Base-by-base conservation (phyloP, 2,888 invertebrate genomes). In the Oasisia sp. region DNA sequence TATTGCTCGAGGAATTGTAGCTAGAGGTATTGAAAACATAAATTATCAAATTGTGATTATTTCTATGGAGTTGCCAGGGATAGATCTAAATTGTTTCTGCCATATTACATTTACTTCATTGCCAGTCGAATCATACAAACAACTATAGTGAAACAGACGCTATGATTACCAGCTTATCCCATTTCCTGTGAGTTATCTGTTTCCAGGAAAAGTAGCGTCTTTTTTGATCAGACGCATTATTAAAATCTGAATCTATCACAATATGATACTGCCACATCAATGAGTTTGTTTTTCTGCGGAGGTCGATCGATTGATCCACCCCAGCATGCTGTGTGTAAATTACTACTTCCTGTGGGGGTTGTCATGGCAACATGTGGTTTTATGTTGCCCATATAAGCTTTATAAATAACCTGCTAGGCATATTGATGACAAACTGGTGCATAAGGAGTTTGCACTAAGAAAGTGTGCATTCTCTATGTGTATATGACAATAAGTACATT, bases 261-360 rank as follows among this genome's bases (percentile, higher is more conserved):
- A 74, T 74, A 19, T 74, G 74, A 74, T 74, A 74, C 74, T 27
- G 74, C 74, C 74, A 27, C 74, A 74, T 74, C 27, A 19, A 19
- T 19, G 27, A 27, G n/a, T 74, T 74, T 74, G 74, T 74, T 74
- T 74, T 74, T 74, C 74, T 74, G 19, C n/a, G 7, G 7, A 19
- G 74, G 74, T 7, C 74, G 27, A 27, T 74, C n/a, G 74, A 74
- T 74, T 74, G 74, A 74, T n/a, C n/a, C n/a, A 74, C n/a, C 74
- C 74, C 74, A 74, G 74, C 74, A 27, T 74, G 74, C 74, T 19
- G 74, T 74, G 74, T 74, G 27, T 74, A 74, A 74, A 19, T 74
- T 74, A 74, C 74, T 74, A 74, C 74, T 74, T 74, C 74, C 74
- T 74, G 27, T 74, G 74, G 74, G 74, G 74, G 74, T 74, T 74